Evolutionary conservation across 2,888 invertebrate species (phyloP).

Genomic region (Agriotes lineatus): DNA sequence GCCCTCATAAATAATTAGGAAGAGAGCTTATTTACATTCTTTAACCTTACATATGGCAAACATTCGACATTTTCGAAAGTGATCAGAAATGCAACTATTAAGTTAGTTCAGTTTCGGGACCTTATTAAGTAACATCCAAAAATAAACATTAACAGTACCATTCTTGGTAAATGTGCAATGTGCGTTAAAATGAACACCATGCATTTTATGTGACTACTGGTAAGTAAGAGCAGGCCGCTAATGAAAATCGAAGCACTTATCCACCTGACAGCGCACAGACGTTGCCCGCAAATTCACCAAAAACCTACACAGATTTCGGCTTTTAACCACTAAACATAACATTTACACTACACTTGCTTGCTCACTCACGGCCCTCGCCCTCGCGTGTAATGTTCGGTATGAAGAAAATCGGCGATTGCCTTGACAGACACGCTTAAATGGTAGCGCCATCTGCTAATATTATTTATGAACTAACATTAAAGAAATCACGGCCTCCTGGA

Average conservation of each 20-base stretch:
- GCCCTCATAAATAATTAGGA: neutral
- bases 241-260: constrained; percentile 28
- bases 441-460: neutral
- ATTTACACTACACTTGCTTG: neutral
- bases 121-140: constrained; percentile 19
- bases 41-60: neutral
- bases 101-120: neutral
- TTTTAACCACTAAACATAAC: constrained; percentile 9
- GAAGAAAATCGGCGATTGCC: too few species aligned
- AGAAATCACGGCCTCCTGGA: too few species aligned
- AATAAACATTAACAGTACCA: constrained; percentile 29
- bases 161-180: constrained; percentile 29
- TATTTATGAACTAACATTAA: neutral
- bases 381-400: neutral
- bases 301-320: neutral
- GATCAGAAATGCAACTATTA: neutral
- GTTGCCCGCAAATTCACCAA: constrained; percentile 3
- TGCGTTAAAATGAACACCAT: constrained; percentile 34
- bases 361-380: neutral
- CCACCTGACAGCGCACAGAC: constrained; percentile 15
- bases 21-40: neutral
- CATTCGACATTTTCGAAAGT: neutral
- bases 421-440: neutral
- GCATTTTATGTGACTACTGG: constrained; percentile 30
- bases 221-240: constrained; percentile 11